A percentile compares a stretch with the other conserved stretches of the same genome.
phyloP scores from a whole-genome alignment of 2,888 invertebrate genomes.

The Polydrusus cervinus region DNA sequence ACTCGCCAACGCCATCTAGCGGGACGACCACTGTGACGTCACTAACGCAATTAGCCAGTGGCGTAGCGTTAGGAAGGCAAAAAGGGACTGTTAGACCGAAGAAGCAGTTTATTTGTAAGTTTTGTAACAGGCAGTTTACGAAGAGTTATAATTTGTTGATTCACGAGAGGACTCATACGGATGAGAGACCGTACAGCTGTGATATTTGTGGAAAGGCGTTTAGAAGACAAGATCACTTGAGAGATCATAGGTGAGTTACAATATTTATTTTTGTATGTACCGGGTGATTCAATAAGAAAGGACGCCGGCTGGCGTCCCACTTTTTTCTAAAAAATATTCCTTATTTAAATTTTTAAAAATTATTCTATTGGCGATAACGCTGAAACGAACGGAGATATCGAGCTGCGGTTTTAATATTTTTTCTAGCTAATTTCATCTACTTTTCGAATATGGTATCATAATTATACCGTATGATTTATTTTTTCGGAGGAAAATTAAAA shows the following conservation, averaged over 20 bases:
- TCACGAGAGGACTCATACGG: constrained; percentile 98
- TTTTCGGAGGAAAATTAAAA: too few species aligned
- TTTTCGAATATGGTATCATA: too few species aligned
- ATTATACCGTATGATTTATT: too few species aligned
- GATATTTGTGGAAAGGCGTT: constrained; percentile 99
- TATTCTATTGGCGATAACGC: too few species aligned
- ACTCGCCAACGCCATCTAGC: constrained; percentile 66
- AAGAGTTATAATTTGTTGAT: constrained; percentile 98
- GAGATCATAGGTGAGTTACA: constrained; percentile 89
- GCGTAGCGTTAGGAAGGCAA: constrained; percentile 68
- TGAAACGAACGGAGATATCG: too few species aligned
- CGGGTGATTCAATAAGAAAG: too few species aligned
- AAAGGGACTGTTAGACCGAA: constrained; percentile 76
- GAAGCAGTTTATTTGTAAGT: constrained; percentile 97
- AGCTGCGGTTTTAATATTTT: too few species aligned
- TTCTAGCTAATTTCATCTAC: too few species aligned
- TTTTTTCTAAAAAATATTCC: too few species aligned
- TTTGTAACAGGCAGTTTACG: constrained; percentile 97
- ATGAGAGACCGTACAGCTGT: constrained; percentile 97
- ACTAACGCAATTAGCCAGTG: constrained; percentile 61
- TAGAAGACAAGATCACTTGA: constrained; percentile 94
- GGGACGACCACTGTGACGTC: constrained; percentile 56
- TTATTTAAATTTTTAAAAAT: too few species aligned
- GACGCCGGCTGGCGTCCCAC: too few species aligned
- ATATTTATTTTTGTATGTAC: not conserved